phyloP scores from a whole-genome alignment of 2,113 vertebrate genomes.

The Zapornia atra region DNA sequence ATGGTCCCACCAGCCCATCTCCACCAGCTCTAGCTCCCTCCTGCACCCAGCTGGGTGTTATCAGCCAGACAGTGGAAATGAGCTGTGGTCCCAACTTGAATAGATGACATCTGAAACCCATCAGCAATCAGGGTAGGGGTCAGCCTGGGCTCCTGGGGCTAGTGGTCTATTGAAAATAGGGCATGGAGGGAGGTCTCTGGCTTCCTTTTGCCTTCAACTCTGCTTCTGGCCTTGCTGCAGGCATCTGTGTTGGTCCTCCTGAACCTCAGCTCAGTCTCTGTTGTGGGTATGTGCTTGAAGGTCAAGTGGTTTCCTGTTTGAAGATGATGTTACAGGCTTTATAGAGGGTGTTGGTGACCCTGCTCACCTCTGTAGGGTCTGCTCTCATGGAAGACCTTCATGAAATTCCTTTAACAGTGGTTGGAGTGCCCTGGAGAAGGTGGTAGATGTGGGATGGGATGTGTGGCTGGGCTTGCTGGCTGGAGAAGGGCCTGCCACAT shows the following conservation, averaged over 20 bases:
- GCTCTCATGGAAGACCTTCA: too few relatives aligned
- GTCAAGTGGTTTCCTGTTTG: background rate
- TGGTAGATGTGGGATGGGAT: background rate
- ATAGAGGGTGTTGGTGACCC: background rate
- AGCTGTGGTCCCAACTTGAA: background rate
- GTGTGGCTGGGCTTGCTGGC: background rate
- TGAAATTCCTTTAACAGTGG: background rate
- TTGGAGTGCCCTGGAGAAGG: background rate
- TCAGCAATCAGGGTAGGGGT: background rate
- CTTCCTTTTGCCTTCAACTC: rapidly evolving
- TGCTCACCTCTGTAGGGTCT: rapidly evolving
- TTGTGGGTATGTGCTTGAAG: rapidly evolving
- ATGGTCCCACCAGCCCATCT: background rate
- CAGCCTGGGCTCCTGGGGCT: background rate
- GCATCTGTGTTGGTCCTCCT: rapidly evolving
- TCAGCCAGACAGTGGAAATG: background rate
- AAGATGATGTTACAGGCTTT: background rate
- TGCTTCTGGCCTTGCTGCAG: background rate
- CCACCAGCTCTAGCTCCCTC: too few relatives aligned
- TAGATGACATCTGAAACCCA: background rate
- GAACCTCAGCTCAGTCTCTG: too few relatives aligned
- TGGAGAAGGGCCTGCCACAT: background rate
- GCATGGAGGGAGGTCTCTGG: rapidly evolving
- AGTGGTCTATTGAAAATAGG: background rate
- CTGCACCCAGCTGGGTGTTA: background rate